Evolutionary conservation across 2,797 vertebrate species (phyloP).

Genomic region (Novumbra hubbsi): DNA sequence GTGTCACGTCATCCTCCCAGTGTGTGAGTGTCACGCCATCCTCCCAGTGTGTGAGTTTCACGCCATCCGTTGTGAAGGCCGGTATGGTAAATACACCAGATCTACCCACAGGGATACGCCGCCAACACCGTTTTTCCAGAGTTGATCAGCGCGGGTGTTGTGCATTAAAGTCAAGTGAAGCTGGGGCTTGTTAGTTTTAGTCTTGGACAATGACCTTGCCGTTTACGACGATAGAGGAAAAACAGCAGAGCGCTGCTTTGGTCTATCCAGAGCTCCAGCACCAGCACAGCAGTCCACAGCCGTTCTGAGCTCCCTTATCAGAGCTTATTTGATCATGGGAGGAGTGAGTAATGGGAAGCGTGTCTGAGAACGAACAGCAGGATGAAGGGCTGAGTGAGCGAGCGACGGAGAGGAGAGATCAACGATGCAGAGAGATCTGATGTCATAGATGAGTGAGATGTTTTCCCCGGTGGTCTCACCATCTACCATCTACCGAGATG

Average conservation of each 20-base stretch:
- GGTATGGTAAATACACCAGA: conserved; percentile 35
- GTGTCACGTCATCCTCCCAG: no score
- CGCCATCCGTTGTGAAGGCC: conserved; percentile 15
- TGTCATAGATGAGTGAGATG: conserved; percentile 56
- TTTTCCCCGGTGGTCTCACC: conserved; percentile 67
- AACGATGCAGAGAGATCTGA: conserved; percentile 64
- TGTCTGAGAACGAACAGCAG: conserved; percentile 27
- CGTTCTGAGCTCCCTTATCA: conserved; percentile 33
- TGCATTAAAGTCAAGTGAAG: conserved; percentile 29
- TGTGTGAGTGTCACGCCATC: no score
- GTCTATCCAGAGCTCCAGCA: conserved; percentile 27
- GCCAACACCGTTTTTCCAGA: conserved; percentile 46
- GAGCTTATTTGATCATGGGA: conserved; percentile 32
- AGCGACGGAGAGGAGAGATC: conserved; percentile 48
- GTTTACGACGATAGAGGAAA: conserved; percentile 12
- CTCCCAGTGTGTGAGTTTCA: no score
- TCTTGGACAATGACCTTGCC: conserved; percentile 27
- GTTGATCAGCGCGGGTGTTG: conserved; percentile 45
- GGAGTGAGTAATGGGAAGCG: conserved; percentile 40
- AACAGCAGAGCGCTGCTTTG: conserved; percentile 4
- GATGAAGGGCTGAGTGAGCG: conserved; percentile 18
- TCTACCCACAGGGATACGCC: conserved; percentile 24
- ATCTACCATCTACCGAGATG: conserved; percentile 42
- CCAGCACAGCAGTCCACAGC: conserved; percentile 26
- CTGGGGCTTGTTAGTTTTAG: conserved; percentile 35